Evolutionary conservation across 2,113 vertebrate genomes (phyloP).

Genomic region (Sylvicapra grimmia): DNA sequence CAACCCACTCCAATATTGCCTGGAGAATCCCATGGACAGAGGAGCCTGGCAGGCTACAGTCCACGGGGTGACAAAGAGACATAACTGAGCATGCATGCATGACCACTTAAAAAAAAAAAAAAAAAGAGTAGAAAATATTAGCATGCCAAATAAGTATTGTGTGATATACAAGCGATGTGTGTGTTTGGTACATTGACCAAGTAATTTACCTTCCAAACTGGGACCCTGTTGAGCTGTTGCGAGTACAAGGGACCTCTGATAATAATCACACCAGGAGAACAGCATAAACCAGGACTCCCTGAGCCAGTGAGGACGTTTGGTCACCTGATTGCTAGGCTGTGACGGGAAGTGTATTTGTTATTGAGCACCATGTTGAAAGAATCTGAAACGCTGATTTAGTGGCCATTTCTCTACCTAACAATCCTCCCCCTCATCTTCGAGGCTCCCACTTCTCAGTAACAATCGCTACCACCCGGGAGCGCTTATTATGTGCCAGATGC

Average conservation of each 20-base stretch:
- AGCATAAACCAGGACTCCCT: neutral
- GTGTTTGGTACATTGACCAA: neutral
- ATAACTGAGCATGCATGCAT: neutral
- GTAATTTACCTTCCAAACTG: neutral
- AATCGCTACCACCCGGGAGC: rapidly evolving
- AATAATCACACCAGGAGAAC: neutral
- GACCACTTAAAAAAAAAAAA: neutral
- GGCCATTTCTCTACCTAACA: neutral
- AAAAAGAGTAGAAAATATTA: neutral
- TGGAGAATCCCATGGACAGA: neutral
- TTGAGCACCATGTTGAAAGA: neutral
- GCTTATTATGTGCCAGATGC: rapidly evolving
- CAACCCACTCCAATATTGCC: neutral
- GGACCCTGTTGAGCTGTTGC: neutral
- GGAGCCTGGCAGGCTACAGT: neutral
- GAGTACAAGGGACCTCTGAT: neutral
- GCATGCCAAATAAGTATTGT: neutral
- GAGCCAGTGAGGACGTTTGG: rapidly evolving
- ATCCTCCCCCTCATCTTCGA: neutral
- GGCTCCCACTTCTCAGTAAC: neutral
- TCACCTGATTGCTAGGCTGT: neutral
- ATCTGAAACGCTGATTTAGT: neutral
- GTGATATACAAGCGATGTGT: neutral
- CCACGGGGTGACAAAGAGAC: neutral
- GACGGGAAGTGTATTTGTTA: neutral